Evolutionary conservation across 2,888 invertebrate species (phyloP), one percentile per base, ranked within the genome.

Genomic region (Nowickia ferox): DNA sequence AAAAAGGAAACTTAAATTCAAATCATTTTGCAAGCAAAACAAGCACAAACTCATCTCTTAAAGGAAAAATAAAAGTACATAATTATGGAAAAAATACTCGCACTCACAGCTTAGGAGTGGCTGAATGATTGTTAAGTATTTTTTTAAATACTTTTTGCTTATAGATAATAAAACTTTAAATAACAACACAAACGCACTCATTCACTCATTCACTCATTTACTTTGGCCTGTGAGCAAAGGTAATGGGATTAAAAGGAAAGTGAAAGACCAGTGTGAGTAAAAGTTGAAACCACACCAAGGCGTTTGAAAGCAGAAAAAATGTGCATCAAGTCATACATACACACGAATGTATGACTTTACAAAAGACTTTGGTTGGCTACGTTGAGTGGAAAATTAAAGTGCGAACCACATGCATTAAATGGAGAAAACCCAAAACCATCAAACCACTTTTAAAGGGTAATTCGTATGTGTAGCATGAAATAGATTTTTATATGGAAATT

Each of bases 311-410:
- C 11, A n/a, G 44, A 19, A 38, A 59, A 68, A 68, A 38, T 19
- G 8, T 17, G 11, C n/a, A 77, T 19, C 57, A 19, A 15, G 17
- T 48, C 53, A 42, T 22, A 4, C n/a, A 51, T 19, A 15, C 9
- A 10, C 3, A 48, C 17, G 9, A 19, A 53, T 22, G 13, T 68
- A 48, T 51, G 48, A 51, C 9, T 77, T 77, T 61, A 30, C 68
- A 40, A 68, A 68, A 77, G 66, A 40, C 48, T 77, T 59, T 69
- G 17, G 61, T 53, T 42, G 61, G 61, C 19, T 30, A 61, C 68
- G 13, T 69, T 61, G 69, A 69, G 78, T 69, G 78, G 61, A 69
- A 69, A 78, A 69, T 78, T 61, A 61, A 61, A 69, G 15, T 44
- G 59, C 22, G 38, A 61, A 69, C 78, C 78, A 69, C 78, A 69